phyloP scores from a whole-genome alignment of 2,113 vertebrate genomes.

The Gnathonemus longibarbis region DNA sequence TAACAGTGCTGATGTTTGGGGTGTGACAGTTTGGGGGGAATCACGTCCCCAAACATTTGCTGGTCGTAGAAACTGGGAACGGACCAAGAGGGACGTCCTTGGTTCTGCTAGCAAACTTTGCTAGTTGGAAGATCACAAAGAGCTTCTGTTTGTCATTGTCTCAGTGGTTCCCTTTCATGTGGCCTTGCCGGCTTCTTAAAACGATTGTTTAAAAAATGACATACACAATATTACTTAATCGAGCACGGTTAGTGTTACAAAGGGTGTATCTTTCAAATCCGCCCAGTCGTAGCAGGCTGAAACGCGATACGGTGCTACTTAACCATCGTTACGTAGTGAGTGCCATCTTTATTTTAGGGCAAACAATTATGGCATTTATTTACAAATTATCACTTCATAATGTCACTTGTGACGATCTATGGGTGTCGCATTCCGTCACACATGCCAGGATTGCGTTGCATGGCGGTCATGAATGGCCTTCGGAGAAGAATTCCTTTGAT shows the following conservation, averaged over 20 bases:
- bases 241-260: conserved; percentile 31
- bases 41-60: background rate
- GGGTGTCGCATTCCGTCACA: background rate
- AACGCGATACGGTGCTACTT: background rate
- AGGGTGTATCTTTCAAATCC: background rate
- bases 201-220: conserved; percentile 58
- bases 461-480: background rate
- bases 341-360: background rate
- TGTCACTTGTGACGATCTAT: background rate
- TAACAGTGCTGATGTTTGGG: background rate
- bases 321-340: background rate
- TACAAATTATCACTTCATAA: conserved; percentile 10
- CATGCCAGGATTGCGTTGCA: background rate
- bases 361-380: conserved; percentile 7
- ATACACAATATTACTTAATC: conserved; percentile 28
- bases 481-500: background rate
- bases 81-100: background rate
- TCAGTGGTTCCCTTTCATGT: conserved; percentile 61
- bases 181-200: conserved; percentile 59
- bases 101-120: background rate
- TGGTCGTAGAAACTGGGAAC: background rate
- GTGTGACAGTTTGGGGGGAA: background rate
- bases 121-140: conserved; percentile 28
- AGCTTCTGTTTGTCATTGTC: conserved; percentile 57
- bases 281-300: background rate